Evolutionary conservation across 2,888 invertebrate genomes (phyloP).

Genomic region (Leucophenga maculata): DNA sequence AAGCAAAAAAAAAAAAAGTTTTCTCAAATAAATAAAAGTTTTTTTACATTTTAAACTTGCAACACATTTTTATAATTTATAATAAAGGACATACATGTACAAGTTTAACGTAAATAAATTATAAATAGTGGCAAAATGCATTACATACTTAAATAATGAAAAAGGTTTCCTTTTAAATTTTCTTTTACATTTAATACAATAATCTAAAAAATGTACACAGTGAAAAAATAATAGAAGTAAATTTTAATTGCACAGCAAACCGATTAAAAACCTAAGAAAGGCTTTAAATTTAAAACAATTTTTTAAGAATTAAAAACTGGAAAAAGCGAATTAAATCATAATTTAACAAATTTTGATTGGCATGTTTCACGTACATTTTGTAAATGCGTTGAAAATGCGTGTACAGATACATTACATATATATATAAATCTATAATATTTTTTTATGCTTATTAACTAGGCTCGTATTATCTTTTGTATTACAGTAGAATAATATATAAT

Average conservation of each 20-base stretch:
- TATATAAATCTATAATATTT: not conserved
- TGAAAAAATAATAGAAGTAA: not conserved
- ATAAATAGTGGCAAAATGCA: too few species aligned
- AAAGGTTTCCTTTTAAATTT: too few species aligned
- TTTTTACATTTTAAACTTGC: too few species aligned
- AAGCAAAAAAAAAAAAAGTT: too few species aligned
- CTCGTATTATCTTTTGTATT: not conserved
- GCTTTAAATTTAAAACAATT: not conserved
- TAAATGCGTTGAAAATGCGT: conserved; percentile 9
- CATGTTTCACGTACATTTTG: conserved; percentile 11
- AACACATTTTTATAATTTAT: too few species aligned
- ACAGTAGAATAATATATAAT: too few species aligned
- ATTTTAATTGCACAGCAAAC: not conserved
- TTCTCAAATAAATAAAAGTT: too few species aligned
- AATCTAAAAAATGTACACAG: not conserved
- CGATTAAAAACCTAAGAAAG: not conserved
- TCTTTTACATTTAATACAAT: too few species aligned
- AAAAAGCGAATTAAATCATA: not conserved
- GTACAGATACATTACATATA: conserved; percentile 4
- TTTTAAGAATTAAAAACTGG: conserved; percentile 2
- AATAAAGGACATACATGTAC: too few species aligned
- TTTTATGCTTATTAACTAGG: not conserved
- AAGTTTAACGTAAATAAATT: too few species aligned
- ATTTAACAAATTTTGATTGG: conserved; percentile 8
- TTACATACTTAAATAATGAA: too few species aligned